These are phyloP conservation scores for Leptopilina drosophilae DNA, from an alignment of 2,888 invertebrate genomes.

Conservation along the genomic window DNA sequence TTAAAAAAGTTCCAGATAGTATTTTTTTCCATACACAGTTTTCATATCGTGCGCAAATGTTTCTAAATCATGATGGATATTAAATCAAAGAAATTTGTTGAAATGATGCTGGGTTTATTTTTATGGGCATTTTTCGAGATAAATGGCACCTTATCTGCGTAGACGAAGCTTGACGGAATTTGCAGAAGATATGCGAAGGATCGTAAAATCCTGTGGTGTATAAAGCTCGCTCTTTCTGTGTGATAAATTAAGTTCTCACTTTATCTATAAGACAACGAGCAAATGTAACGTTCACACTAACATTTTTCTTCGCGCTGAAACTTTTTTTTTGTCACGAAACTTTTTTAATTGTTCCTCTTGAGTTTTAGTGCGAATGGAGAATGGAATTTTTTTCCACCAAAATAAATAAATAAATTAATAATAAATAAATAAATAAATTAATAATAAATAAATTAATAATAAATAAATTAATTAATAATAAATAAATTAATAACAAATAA, in stretches of 20 bases:
- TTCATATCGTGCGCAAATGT: background rate
- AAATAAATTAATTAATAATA: no score
- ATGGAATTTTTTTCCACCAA: no score
- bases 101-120: slow-evolving; percentile 14
- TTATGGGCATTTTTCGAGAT: slow-evolving; percentile 50
- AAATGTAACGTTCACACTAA: slow-evolving; percentile 52
- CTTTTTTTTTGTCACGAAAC: slow-evolving; percentile 37
- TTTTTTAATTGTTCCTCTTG: background rate
- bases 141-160: slow-evolving; percentile 49
- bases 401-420: no score
- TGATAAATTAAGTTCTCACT: slow-evolving; percentile 62
- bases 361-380: no score
- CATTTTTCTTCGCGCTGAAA: slow-evolving; percentile 58
- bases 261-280: slow-evolving; percentile 54
- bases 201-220: slow-evolving; percentile 51
- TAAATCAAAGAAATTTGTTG: slow-evolving; percentile 3
- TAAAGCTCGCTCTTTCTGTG: slow-evolving; percentile 48
- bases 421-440: no score
- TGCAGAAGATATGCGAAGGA: slow-evolving; percentile 35
- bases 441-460: no score
- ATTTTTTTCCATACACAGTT: no score
- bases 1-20: no score
- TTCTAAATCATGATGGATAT: background rate
- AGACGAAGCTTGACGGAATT: slow-evolving; percentile 45
- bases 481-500: no score